These are phyloP conservation scores for Philypnodon macrostomus DNA, from an alignment of 2,797 vertebrate genomes.

Conservation along the genomic window DNA sequence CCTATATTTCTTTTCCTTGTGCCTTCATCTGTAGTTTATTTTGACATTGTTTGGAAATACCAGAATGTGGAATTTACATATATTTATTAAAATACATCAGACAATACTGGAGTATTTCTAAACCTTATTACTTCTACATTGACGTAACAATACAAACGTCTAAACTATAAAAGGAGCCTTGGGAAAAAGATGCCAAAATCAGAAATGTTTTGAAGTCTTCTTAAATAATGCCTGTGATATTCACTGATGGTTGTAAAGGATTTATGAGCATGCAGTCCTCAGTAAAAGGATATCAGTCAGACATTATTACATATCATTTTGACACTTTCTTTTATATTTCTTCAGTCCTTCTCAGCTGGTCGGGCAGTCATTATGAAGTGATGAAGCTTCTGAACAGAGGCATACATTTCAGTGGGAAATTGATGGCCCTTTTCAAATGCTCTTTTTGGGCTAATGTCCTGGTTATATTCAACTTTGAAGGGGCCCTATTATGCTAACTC, in stretches of 20 bases:
- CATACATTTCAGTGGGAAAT: conserved; percentile 37
- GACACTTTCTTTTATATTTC: conserved; percentile 41
- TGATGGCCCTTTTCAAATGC: conserved; percentile 17
- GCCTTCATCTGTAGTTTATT: no score
- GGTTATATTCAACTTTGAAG: conserved; percentile 20
- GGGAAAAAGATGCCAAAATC: conserved; percentile 48
- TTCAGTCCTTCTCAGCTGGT: conserved; percentile 50
- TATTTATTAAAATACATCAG: no score
- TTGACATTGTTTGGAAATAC: no score
- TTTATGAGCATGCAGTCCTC: conserved; percentile 60
- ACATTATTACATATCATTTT: conserved; percentile 58
- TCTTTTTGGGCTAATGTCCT: conserved; percentile 23
- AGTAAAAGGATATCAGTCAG: conserved; percentile 63
- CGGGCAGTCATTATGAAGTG: conserved; percentile 56
- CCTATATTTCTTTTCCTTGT: no score
- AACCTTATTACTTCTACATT: no score
- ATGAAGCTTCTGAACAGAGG: conserved; percentile 51
- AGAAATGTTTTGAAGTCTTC: conserved; percentile 53
- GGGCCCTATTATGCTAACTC: no score
- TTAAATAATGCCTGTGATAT: conserved; percentile 67
- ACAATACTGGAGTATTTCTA: no score
- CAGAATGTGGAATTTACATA: no score
- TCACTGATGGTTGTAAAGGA: conserved; percentile 63
- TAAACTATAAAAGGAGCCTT: conserved; percentile 9
- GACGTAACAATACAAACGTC: no score